A percentile compares a stretch with the other conserved stretches of the same genome.
Conservation (phyloP, 2,888 invertebrate genomes). For the Schizotus pectinicornis region DNA sequence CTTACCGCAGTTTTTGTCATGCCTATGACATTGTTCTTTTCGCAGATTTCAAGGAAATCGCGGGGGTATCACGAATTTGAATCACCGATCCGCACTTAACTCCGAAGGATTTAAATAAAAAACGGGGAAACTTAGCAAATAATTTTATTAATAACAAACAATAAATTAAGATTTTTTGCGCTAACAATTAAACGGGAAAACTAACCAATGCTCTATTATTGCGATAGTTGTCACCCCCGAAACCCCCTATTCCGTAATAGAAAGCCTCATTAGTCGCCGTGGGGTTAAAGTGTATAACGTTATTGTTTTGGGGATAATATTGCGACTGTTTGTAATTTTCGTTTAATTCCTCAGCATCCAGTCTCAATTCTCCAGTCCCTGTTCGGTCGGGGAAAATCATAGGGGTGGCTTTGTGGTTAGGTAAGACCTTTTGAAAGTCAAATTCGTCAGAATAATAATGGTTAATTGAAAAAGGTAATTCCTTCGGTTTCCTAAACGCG, state of each 20-base stretch:
- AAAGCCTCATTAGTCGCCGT: slow-evolving; percentile 18
- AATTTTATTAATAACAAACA: slow-evolving; percentile 12
- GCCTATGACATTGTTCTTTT: slow-evolving; percentile 53
- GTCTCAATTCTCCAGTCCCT: slow-evolving; percentile 61
- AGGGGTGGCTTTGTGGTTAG: slow-evolving; percentile 46
- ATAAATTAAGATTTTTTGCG: not conserved
- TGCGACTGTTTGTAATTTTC: slow-evolving; percentile 24
- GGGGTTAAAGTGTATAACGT: slow-evolving; percentile 18
- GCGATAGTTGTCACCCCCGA: not conserved
- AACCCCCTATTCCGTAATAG: slow-evolving; percentile 7
- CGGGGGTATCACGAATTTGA: slow-evolving; percentile 37
- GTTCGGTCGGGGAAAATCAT: slow-evolving; percentile 63
- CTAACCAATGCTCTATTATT: slow-evolving; percentile 16
- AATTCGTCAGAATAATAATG: slow-evolving; percentile 33
- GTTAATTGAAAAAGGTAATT: slow-evolving; percentile 31
- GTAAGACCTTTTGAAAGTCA: slow-evolving; percentile 47
- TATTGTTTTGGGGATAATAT: slow-evolving; percentile 21
- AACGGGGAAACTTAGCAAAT: slow-evolving; percentile 3
- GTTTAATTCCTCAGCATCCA: slow-evolving; percentile 54
- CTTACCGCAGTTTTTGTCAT: slow-evolving; percentile 54
- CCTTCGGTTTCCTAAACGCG: slow-evolving; percentile 33
- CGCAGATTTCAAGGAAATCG: slow-evolving; percentile 47
- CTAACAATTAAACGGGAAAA: slow-evolving; percentile 17
- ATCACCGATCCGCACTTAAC: slow-evolving; percentile 24
- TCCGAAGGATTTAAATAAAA: slow-evolving; percentile 3